Base-by-base conservation (phyloP, 2,888 invertebrate species). In the Platycheirus rosarum region DNA sequence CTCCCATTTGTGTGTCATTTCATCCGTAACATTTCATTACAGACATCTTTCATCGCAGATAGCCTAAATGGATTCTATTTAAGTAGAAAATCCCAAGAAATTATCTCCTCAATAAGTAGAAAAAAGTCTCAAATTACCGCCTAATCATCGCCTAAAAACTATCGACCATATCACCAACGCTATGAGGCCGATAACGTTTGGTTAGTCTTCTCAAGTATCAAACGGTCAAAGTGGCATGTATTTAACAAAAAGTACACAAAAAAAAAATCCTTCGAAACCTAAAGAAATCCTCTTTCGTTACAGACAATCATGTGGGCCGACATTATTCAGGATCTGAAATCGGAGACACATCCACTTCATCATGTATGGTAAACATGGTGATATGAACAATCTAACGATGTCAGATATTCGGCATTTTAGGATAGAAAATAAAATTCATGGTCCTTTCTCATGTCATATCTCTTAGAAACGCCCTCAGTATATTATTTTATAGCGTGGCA, bases 161-260 rank as follows among this genome's bases (percentile, higher is more conserved):
- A 66, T 65, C 69, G 57, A 75, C 75, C 74, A 65, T 66, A 71
- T 74, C 74, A 65, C 75, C 75, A 70, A 1, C 2, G 65, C 65
- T 70, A 66, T 60, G 60, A 80, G 65, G 75, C 35, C 75, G 46
- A 18, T 20, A 53, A 53, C 18, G 16, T 65, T 71, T 66, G 80
- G 80, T 80, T 80, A 76, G 80, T 70, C 75, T 66, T 70, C 80
- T 80, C 80, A 80, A 80, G 60, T 80, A 42, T 62, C 80, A 76
- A 42, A 44, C 73, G 78, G 78, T 68, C 78, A 73, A 66, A 80
- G 75, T 75, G 76, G 70, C 75, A 53, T 80, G 80, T 80, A 71
- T 40, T 51, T 65, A 23, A 63, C 75, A 32, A 68, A 68, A 51
- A 13, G 23, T 20, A 40, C 60, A 63, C 49, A 63, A 29, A n/a